Percentiles rank a stretch among this genome's conserved stretches.
Conservation (phyloP, 2,888 invertebrate species). For the Strigamia crassipes region DNA sequence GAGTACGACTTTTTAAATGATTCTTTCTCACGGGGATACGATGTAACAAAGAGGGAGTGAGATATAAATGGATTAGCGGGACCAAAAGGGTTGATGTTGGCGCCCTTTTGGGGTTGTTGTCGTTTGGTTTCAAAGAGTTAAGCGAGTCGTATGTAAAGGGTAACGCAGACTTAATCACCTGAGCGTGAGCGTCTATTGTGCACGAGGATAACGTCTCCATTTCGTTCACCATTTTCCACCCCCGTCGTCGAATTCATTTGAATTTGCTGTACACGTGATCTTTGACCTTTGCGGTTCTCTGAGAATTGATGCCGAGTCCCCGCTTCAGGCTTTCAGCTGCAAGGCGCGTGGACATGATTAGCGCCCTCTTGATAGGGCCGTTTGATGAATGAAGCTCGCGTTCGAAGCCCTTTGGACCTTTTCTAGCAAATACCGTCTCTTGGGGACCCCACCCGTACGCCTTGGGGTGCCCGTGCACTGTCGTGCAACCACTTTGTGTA, state of each 20-base stretch:
- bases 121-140: conserved; percentile 4
- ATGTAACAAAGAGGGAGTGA: background rate
- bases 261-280: background rate
- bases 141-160: background rate
- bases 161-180: conserved; percentile 1
- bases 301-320: background rate
- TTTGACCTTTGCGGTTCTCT: background rate
- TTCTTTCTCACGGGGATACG: background rate
- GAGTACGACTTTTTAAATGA: background rate
- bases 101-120: conserved; percentile 4
- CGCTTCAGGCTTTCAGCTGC: background rate
- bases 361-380: background rate
- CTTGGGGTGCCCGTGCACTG: background rate
- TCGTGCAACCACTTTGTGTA: background rate
- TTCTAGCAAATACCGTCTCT: no score
- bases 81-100: background rate
- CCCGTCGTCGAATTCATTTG: background rate
- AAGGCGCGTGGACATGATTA: background rate
- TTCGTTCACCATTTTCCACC: background rate
- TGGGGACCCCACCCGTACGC: no score
- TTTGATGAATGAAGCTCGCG: background rate
- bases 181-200: background rate
- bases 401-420: background rate
- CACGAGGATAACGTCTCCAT: background rate
- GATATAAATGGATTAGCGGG: background rate